Conservation (phyloP, 2,113 vertebrate genomes). For the Podarcis cretensis region DNA sequence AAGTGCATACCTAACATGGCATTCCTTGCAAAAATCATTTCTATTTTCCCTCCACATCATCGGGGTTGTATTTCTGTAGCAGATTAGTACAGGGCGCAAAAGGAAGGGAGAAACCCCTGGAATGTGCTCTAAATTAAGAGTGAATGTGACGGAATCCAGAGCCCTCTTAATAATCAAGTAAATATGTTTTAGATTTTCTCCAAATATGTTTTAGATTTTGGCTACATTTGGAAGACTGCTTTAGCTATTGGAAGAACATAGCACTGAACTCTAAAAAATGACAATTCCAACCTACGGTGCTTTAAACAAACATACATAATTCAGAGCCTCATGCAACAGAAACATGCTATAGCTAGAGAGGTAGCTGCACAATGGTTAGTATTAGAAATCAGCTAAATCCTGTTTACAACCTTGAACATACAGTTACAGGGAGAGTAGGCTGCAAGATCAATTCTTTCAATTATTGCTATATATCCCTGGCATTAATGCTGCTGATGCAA, state of each 20-base stretch:
- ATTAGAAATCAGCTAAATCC: slow-evolving; percentile 35
- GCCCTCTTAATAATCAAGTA: slow-evolving; percentile 70
- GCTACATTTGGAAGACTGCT: slow-evolving; percentile 61
- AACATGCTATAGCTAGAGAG: slow-evolving; percentile 43
- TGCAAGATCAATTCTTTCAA: neutral
- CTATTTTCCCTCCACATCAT: slow-evolving; percentile 47
- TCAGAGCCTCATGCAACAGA: slow-evolving; percentile 60
- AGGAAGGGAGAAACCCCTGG: slow-evolving; percentile 71
- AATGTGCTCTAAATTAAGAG: slow-evolving; percentile 75
- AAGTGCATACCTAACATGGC: slow-evolving; percentile 36
- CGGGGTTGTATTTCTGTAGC: slow-evolving; percentile 52
- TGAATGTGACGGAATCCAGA: slow-evolving; percentile 75
- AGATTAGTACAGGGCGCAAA: slow-evolving; percentile 62
- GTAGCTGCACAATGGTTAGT: slow-evolving; percentile 41
- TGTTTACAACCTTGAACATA: slow-evolving; percentile 32
- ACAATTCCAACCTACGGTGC: slow-evolving; percentile 61
- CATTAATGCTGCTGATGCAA: neutral
- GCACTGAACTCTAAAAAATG: slow-evolving; percentile 62
- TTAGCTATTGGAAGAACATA: slow-evolving; percentile 68
- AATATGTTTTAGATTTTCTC: slow-evolving; percentile 74
- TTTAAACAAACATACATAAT: slow-evolving; percentile 70
- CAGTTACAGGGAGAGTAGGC: neutral
- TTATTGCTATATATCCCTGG: neutral
- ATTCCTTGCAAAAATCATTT: slow-evolving; percentile 49
- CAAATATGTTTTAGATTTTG: slow-evolving; percentile 75